Percentiles rank a stretch among this genome's conserved stretches.
These are phyloP conservation scores for Drosophila burlai DNA, from an alignment of 1,140 invertebrate genomes.

Conservation along the genomic window DNA sequence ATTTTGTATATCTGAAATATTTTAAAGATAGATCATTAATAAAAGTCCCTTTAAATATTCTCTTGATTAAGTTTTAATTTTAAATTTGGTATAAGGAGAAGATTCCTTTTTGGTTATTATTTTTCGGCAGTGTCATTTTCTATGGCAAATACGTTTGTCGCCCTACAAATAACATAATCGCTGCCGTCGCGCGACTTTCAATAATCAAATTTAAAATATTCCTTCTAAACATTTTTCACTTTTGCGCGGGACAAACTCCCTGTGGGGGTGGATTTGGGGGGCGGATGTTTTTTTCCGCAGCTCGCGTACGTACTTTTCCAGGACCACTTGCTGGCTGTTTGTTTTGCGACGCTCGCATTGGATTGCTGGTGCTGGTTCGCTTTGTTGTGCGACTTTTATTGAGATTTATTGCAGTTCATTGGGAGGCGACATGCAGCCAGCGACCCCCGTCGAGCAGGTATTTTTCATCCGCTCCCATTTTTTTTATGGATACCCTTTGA, in stretches of 20 bases:
- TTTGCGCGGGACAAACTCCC: constrained; percentile 6
- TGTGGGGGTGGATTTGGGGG: constrained; percentile 14
- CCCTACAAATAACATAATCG: constrained; percentile 76
- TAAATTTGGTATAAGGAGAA: not conserved
- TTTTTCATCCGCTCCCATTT: constrained; percentile 8
- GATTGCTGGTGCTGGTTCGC: constrained; percentile 36
- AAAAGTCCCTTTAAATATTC: no score
- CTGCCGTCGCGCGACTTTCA: constrained; percentile 54
- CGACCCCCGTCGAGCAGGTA: constrained; percentile 31
- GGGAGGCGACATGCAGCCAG: constrained; percentile 49
- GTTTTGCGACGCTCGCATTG: constrained; percentile 54
- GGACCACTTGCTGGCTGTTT: constrained; percentile 59
- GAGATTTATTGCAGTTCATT: constrained; percentile 77
- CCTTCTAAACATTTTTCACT: constrained; percentile 56
- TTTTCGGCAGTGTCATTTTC: constrained; percentile 16
- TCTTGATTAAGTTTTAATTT: not conserved
- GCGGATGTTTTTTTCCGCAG: not conserved
- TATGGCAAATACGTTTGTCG: constrained; percentile 66
- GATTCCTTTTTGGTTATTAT: not conserved
- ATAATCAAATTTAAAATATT: constrained; percentile 82
- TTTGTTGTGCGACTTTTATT: constrained; percentile 67
- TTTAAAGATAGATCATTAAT: not conserved
- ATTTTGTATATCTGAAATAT: not conserved
- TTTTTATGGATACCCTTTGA: constrained; percentile 18
- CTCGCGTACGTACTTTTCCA: not conserved